Evolutionary conservation across 2,888 invertebrate genomes (phyloP).

Genomic region (Gandaritis pyraliata): DNA sequence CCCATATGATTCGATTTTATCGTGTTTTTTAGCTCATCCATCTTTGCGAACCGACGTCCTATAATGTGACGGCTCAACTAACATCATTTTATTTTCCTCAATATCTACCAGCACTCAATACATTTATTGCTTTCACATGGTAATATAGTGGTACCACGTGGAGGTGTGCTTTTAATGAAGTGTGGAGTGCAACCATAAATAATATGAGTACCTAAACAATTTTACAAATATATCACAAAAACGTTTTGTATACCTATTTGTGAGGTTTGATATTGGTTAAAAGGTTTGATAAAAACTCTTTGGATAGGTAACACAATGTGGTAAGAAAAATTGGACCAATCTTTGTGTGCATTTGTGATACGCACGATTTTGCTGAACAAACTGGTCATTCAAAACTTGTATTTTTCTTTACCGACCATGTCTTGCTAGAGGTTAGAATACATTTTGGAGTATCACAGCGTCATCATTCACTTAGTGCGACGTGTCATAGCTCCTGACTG

Average conservation of each 20-base stretch:
- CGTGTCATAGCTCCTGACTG: slow-evolving; percentile 63
- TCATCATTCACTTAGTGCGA: slow-evolving; percentile 79
- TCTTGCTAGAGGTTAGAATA: slow-evolving; percentile 14
- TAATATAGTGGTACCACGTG: no score
- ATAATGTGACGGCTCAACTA: slow-evolving; percentile 45
- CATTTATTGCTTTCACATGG: no score
- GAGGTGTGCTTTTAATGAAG: no score
- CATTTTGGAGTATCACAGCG: slow-evolving; percentile 35
- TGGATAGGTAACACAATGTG: neutral
- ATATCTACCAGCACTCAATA: neutral
- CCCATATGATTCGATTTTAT: slow-evolving; percentile 48
- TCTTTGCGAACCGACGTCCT: slow-evolving; percentile 47
- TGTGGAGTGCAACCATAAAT: no score
- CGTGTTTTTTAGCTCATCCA: slow-evolving; percentile 50
- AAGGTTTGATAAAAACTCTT: no score
- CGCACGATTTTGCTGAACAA: no score
- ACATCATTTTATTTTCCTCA: slow-evolving; percentile 30
- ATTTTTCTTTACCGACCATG: neutral
- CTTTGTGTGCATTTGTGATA: no score
- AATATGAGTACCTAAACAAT: no score
- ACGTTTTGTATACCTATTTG: no score
- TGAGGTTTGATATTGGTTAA: no score
- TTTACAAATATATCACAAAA: no score
- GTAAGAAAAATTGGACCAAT: no score
- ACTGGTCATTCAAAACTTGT: neutral